Percentiles rank a stretch among this genome's conserved stretches.
Conservation (phyloP, 2,888 invertebrate genomes). For the Lamproptera curius region DNA sequence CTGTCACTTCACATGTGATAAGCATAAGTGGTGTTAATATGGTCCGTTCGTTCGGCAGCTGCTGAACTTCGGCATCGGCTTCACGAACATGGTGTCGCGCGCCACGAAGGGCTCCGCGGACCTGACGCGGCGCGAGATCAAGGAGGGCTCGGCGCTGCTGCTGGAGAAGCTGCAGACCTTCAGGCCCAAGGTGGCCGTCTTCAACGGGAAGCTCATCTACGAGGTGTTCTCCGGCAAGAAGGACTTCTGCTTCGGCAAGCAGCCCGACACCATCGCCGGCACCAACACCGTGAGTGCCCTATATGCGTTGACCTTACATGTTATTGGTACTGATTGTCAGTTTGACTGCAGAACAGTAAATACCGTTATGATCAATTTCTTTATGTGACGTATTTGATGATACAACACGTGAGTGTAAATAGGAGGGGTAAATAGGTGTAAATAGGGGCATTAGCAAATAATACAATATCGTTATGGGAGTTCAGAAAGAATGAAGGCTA, state of each 20-base stretch:
- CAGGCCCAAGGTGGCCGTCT: constrained; percentile 86
- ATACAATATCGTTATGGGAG: too few relatives aligned
- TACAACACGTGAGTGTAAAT: too few relatives aligned
- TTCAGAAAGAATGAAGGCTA: too few relatives aligned
- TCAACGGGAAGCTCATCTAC: constrained; percentile 98
- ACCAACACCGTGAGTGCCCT: constrained; percentile 91
- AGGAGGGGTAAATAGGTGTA: too few relatives aligned
- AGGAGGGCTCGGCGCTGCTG: constrained; percentile 93
- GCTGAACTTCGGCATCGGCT: constrained; percentile 95
- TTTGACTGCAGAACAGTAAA: too few relatives aligned
- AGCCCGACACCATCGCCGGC: constrained; percentile 94
- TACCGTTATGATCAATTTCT: too few relatives aligned
- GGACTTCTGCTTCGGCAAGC: constrained; percentile 97
- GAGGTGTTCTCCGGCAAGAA: constrained; percentile 98
- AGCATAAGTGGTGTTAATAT: too few relatives aligned
- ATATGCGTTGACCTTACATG: too few relatives aligned
- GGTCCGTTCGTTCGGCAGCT: constrained; percentile 60
- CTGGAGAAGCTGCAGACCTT: constrained; percentile 94
- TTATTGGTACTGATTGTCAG: too few relatives aligned
- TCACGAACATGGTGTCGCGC: constrained; percentile 98
- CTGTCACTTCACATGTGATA: too few relatives aligned
- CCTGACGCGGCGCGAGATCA: constrained; percentile 94
- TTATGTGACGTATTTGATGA: too few relatives aligned
- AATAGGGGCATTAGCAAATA: too few relatives aligned
- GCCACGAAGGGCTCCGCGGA: constrained; percentile 98